Percentiles rank a stretch among this genome's conserved stretches.
phyloP scores from a whole-genome alignment of 1,140 invertebrate species.

The Neodiprion lecontei region DNA sequence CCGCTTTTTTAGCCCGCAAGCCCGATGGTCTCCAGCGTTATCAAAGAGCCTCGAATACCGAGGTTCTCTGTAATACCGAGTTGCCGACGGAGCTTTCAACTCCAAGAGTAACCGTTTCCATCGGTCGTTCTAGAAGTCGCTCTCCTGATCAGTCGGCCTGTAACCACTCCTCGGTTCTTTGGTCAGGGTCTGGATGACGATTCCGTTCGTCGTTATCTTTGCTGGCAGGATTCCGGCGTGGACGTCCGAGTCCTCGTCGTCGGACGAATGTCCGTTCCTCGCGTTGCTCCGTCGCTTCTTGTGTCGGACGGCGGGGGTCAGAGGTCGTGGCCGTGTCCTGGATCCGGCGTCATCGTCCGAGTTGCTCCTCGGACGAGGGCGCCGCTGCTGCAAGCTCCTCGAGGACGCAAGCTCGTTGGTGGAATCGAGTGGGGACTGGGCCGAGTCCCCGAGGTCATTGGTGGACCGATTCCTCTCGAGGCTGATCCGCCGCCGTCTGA shows the following conservation, averaged over 20 bases:
- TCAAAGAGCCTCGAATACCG: too few relatives aligned
- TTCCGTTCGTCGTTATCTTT: conserved; percentile 20
- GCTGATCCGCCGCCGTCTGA: conserved; percentile 12
- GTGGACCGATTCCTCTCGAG: conserved; percentile 19
- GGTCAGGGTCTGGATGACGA: conserved; percentile 41
- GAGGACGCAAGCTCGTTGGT: not conserved
- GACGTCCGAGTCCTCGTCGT: conserved; percentile 57
- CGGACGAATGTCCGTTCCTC: conserved; percentile 44
- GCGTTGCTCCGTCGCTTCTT: conserved; percentile 32
- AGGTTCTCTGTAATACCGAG: not conserved
- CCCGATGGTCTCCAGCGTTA: too few relatives aligned
- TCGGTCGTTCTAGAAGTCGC: not conserved
- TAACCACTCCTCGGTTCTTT: conserved; percentile 44
- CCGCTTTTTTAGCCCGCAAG: too few relatives aligned
- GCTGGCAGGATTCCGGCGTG: conserved; percentile 11
- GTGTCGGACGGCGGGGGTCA: conserved; percentile 41
- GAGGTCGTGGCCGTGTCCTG: conserved; percentile 35
- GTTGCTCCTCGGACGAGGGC: conserved; percentile 25
- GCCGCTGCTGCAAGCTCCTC: not conserved
- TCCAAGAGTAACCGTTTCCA: not conserved
- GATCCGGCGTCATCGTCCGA: conserved; percentile 27
- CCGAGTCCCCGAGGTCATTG: conserved; percentile 1
- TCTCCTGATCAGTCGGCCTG: not conserved
- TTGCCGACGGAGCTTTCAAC: not conserved
- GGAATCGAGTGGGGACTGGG: not conserved